Conservation (phyloP, 35 echinoderm and acorn worm genomes). For the Chiridota heheva region DNA sequence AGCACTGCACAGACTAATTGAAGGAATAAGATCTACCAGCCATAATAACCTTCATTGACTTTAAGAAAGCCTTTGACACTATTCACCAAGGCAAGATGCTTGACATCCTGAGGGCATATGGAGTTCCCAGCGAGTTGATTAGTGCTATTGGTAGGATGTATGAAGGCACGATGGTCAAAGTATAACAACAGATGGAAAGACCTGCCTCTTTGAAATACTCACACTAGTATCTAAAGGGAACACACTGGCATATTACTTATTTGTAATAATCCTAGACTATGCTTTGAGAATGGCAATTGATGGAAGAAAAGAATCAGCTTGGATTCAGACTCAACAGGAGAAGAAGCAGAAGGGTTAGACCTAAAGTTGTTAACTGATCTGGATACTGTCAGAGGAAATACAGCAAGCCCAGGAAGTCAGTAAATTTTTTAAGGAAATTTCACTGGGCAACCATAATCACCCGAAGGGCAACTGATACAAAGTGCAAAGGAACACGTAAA, state of each 20-base stretch:
- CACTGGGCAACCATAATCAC: no score
- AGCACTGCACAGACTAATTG: not conserved
- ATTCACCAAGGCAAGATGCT: not conserved
- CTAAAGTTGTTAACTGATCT: not conserved
- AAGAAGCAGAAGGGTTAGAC: not conserved
- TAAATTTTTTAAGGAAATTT: no score
- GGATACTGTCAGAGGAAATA: no score
- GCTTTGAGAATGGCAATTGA: constrained; percentile 7
- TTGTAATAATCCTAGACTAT: constrained; percentile 17
- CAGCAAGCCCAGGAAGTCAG: no score
- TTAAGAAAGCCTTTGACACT: constrained; percentile 22
- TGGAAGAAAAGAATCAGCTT: constrained; percentile 1
- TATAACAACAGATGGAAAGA: not conserved
- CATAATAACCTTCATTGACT: constrained; percentile 6
- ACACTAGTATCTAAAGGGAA: constrained; percentile 1
- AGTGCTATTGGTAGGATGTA: not conserved
- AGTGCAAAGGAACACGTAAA: no score
- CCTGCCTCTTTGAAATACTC: not conserved
- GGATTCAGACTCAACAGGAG: constrained; percentile 6
- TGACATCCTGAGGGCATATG: not conserved
- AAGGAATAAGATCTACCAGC: not conserved
- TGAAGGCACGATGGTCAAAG: not conserved
- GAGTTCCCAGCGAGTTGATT: not conserved
- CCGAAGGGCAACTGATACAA: no score
- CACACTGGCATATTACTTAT: not conserved